Evolutionary conservation across 64 coral and sea anemone genomes (phyloP), one percentile per base, ranked within the genome.

Genomic region (Stichodactyla helianthus): DNA sequence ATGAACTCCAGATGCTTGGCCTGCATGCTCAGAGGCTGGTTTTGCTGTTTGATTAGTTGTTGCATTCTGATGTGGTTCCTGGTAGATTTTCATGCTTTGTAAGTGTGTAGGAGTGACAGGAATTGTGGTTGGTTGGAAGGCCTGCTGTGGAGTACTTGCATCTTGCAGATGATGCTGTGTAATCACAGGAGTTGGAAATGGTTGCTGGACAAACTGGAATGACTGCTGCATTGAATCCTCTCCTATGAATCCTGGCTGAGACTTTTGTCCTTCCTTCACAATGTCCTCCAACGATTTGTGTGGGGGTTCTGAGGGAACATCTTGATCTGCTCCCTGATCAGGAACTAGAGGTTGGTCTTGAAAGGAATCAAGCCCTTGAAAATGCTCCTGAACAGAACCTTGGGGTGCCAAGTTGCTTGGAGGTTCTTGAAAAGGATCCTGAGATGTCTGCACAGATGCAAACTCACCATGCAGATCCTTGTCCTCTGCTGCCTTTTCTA

Each of bases 151-250:
- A 20, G 83, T 84, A 23, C 83, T 63, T 54, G 59, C 83, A 44
- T 58, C 54, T 51, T 84, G 83, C 6, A 84, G 55, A 35, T 84
- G 83, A 63, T 84, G 83, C 55, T 58, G 83, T 12, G 83, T 84
- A 12, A 84, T 84, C 54, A 60, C 16, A 10, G 83, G 83, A 35
- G 56, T 60, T 12, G 83, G 54, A 51, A 60, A 84, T 58, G 83
- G 83, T 82, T 84, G 83, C 20, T 84, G 83, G 8, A 84, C 59
- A 84, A 60, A 84, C 56, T 84, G 83, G 27, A 58, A 84, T 28
- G 83, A 20, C 27, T 84, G 59, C 18, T 55, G 83, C 25, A 44
- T 22, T 51, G 78, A 81, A 17, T 51, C 50, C 50, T 81, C 78
- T 53, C 78, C 78, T 19, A 81, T 7, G 52, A 81, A 54, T 50